These are phyloP conservation scores for Aricia agestis DNA, from an alignment of 1,140 invertebrate species.

Conservation along the genomic window DNA sequence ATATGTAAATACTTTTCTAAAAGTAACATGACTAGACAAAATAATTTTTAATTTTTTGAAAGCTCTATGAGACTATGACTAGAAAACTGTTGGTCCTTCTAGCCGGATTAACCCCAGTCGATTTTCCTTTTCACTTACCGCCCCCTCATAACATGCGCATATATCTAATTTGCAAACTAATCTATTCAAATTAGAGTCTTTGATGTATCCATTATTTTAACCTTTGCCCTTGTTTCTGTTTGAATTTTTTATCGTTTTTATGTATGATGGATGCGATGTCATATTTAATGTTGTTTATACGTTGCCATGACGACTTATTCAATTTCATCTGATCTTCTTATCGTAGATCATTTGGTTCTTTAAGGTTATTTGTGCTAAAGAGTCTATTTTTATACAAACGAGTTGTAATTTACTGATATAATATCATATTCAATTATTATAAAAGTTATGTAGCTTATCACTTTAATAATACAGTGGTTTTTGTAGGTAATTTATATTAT, in stretches of 20 bases:
- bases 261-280: neutral
- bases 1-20: too few relatives aligned
- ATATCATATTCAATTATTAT: too few relatives aligned
- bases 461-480: too few relatives aligned
- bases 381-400: too few relatives aligned
- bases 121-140: neutral
- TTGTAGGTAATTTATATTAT: too few relatives aligned
- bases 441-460: too few relatives aligned
- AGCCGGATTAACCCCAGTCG: conserved; percentile 21
- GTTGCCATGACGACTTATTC: neutral
- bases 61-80: too few relatives aligned
- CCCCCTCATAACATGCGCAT: neutral
- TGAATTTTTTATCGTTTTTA: conserved; percentile 9
- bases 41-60: too few relatives aligned
- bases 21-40: too few relatives aligned
- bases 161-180: conserved; percentile 62
- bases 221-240: conserved; percentile 39
- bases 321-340: neutral
- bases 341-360: too few relatives aligned
- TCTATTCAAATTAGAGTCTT: conserved; percentile 53
- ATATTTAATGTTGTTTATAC: neutral
- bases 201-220: conserved; percentile 53
- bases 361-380: too few relatives aligned
- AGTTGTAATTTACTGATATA: too few relatives aligned
- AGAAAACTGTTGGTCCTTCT: conserved; percentile 26